Evolutionary conservation across 2,113 vertebrate species (phyloP).

Genomic region (Vombatus ursinus): DNA sequence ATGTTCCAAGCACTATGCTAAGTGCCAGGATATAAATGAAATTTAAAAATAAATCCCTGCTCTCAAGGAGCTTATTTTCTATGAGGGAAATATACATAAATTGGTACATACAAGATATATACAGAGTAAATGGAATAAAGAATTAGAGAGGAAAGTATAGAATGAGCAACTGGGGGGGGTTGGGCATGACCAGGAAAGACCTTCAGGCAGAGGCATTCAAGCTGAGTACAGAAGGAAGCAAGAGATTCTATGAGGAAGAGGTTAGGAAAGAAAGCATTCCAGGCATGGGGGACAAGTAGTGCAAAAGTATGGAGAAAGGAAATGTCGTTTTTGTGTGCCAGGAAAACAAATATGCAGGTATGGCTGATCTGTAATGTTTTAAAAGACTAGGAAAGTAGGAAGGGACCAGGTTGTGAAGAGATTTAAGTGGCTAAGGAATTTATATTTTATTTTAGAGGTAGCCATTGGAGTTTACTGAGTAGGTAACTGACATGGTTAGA

Average conservation of each 20-base stretch:
- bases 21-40: background rate
- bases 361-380: background rate
- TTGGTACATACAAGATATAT: background rate
- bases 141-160: background rate
- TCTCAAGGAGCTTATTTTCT: background rate
- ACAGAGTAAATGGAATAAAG: background rate
- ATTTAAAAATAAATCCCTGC: background rate
- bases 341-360: background rate
- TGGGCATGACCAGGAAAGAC: background rate
- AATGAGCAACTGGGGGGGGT: background rate
- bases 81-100: background rate
- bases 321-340: background rate
- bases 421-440: background rate
- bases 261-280: background rate
- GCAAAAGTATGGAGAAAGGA: background rate
- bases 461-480: background rate
- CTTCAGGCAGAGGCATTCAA: background rate
- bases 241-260: background rate
- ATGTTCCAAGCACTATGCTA: background rate
- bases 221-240: background rate
- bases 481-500: background rate
- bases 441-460: background rate
- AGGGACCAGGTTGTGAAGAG: background rate
- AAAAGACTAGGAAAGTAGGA: background rate
- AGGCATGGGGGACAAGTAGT: background rate